Base-by-base conservation (phyloP, 2,113 vertebrate species). In the Ramphastos sulfuratus region DNA sequence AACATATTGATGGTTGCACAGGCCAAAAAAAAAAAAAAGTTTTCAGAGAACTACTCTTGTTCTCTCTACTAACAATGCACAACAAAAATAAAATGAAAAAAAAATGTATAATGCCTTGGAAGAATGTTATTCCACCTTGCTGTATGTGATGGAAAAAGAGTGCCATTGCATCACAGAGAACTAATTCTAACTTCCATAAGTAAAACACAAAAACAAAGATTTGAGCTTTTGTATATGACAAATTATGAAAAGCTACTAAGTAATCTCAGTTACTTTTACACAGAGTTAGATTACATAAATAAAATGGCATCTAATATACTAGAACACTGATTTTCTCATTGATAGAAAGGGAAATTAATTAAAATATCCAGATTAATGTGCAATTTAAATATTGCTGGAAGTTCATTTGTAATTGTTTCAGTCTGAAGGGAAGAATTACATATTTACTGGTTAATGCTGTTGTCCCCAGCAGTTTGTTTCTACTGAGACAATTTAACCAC, bases 221-320 rank as follows among this genome's bases (percentile, higher is more conserved):
- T 60, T 79, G 69, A 73, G 23, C 10, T 55, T 86, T 90, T 64
- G 6, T 74, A 15, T 12, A 54, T 92, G 65, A 87, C 8, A 91
- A 66, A 89, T 46, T 21, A 71, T 84, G 76, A 89, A 46, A 78
- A 83, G 23, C 37, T 71, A 58, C 82, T 90, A 82, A 69, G 82
- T 39, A 76, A 89, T 85, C 42, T 89, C 8, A 55, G 78, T 88
- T 75, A 92, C 67, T 66, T 91, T 82, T 95, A 93, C n/a, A 37
- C 31, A 71, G 27, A 93, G 37, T 90, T 93, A 93, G 92, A 94
- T 65, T 19, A 56, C 50, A 58, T 82, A 37, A 91, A 79, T 84
- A 85, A 95, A 93, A 74, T 82, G 79, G 69, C 30, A 90, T 83
- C 18, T 82, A 33, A 74, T 76, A 84, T 61, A 83, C 2, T 93